Evolutionary conservation across 2,888 invertebrate species (phyloP).

Genomic region (Fabriciana adippe): DNA sequence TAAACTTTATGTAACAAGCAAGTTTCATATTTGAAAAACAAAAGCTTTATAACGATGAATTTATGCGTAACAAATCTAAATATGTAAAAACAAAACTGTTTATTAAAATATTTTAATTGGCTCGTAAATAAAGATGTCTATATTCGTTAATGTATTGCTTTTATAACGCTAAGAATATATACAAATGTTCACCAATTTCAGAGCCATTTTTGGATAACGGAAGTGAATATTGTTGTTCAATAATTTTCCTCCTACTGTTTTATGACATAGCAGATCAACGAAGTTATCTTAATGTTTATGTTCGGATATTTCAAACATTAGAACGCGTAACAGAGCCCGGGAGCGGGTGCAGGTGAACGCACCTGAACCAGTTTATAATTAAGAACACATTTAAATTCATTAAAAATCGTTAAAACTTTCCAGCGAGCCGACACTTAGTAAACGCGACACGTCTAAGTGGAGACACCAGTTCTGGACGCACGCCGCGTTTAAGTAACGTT

Average conservation of each 20-base stretch:
- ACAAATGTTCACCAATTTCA: constrained; percentile 16
- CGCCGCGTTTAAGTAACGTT: constrained; percentile 34
- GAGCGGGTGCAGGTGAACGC: constrained; percentile 60
- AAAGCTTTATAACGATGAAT: constrained; percentile 1
- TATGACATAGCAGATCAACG: constrained; percentile 33
- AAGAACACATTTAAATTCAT: constrained; percentile 79
- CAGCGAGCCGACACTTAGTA: constrained; percentile 43
- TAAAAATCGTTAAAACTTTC: constrained; percentile 76
- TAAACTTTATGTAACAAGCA: neutral
- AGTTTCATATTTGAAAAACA: constrained; percentile 2
- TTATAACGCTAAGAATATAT: neutral
- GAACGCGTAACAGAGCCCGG: constrained; percentile 39
- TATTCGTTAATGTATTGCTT: constrained; percentile 6
- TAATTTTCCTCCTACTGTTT: constrained; percentile 38
- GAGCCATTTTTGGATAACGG: constrained; percentile 25
- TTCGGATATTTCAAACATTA: constrained; percentile 38
- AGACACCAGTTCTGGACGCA: constrained; percentile 48
- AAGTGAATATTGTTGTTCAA: constrained; percentile 26
- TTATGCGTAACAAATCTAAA: constrained; percentile 14
- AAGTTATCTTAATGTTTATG: constrained; percentile 31
- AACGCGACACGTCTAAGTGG: constrained; percentile 47
- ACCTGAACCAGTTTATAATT: constrained; percentile 77
- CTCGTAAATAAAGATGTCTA: constrained; percentile 14
- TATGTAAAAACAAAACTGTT: constrained; percentile 11
- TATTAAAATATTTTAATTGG: constrained; percentile 21